Base-by-base conservation (phyloP, 2,113 vertebrate species). In the Alligator mississippiensis region DNA sequence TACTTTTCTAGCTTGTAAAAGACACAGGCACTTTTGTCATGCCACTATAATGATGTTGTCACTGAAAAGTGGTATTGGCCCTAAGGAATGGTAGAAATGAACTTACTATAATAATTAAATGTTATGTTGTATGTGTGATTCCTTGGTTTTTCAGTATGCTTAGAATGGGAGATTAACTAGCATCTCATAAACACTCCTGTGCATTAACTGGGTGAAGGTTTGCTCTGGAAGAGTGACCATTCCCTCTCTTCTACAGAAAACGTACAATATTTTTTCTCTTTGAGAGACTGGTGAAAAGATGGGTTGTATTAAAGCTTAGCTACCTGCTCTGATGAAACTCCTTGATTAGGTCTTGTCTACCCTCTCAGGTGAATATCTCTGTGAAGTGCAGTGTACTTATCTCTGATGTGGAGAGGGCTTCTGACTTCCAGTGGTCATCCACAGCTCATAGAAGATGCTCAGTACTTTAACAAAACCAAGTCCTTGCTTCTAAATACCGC, bases 141-240 rank as follows among this genome's bases (percentile, higher is more conserved):
- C 19, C 38, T 8, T 17, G 27, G 24, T 12, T 66, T 85, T 92
- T 79, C 57, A 66, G 11, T 58, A 9, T 15, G 72, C 58, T n/a
- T n/a, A 34, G 30, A 82, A 70, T 22, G 89, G 70, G 79, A 88
- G 88, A 61, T 77, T 77, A 74, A 25, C 78, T 88, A 16, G 60
- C 82, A 27, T 78, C 90, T 66, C 27, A 34, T 34, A 4, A 61
- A 82, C n/a, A 87, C 91, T 66, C 72, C 86, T 79, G 54, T 59
- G 58, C n/a, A 14, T 38, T n/a, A 9, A 3, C 11, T 81, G 59
- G 75, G 13, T 16, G 28, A 64, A 27, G 19, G 79, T 30, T 21
- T 4, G 3, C 9, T 8, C 76, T 88, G 91, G 91, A 66, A 84
- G 88, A 58, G 10, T 77, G 28, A 80, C 1, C 2, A 25, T 55